Base-by-base conservation (phyloP, 2,797 vertebrate genomes). In the Pangasius mekongensis region DNA sequence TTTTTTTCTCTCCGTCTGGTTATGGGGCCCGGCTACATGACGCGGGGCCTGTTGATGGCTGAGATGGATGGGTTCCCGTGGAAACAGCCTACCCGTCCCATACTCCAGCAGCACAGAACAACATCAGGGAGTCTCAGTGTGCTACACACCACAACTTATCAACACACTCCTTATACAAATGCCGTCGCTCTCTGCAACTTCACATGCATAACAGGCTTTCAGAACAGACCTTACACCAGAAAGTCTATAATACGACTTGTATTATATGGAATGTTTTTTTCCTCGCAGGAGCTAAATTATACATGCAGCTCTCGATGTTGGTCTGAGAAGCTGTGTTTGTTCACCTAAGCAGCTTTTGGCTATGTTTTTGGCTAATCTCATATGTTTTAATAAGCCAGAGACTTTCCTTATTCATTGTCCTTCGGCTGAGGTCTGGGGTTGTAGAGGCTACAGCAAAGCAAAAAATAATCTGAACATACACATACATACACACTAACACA, bases 21-120 rank as follows among this genome's bases (percentile, higher is more conserved):
- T 95, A 95, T 91, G 80, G 83, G 94, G 95, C 92, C 95, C 94
- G 96, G 93, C 94, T 93, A 94, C 95, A 96, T 94, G 52, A 94
- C 94, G 95, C 94, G 92, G 94, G 95, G 96, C 95, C 94, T 96
- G 95, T 93, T 95, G 94, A 96, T 90, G 93, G 94, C 94, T 94
- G 94, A 94, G 95, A 96, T 95, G 93, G 93, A 95, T 96, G 95
- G 93, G 94, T 95, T 96, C 95, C 93, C 94, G 93, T 95, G 93
- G 93, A 91, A 96, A 95, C 95, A 94, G 95, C 95, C 95, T 95
- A 94, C 92, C 93, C 73, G 74, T 83, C 85, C 84, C 83, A 88
- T 89, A 92, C 86, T 30, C 90, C 91, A 88, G 88, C 76, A 84
- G 89, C 87, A 86, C 85, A 66, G 77, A 88, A 73, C 86, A 85